Conservation (phyloP, 2,797 vertebrate genomes). For the Brachyalestes nurse region DNA sequence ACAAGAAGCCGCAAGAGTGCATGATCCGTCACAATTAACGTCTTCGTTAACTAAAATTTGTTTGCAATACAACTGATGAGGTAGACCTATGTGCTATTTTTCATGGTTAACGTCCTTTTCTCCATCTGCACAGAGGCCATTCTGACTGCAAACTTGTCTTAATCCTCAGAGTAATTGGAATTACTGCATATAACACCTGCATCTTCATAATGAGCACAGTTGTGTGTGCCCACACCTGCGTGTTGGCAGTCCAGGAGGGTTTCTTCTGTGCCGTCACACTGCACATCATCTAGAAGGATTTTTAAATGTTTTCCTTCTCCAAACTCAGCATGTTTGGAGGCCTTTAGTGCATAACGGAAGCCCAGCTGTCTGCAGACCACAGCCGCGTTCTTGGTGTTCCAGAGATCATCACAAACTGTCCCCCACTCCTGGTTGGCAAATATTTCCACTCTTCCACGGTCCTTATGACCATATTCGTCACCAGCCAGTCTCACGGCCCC, state of each 20-base stretch:
- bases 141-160: conserved; percentile 1
- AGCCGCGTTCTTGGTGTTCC: conserved; percentile 75
- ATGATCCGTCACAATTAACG: conserved; percentile 14
- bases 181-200: conserved; percentile 87
- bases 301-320: conserved; percentile 82
- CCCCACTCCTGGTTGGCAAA: conserved; percentile 85
- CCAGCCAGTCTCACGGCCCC: conserved; percentile 83
- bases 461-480: conserved; percentile 59
- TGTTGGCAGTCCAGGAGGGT: conserved; percentile 87
- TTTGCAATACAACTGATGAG: conserved; percentile 40
- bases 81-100: conserved; percentile 56
- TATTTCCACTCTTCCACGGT: conserved; percentile 87
- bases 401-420: conserved; percentile 91
- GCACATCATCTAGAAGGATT: conserved; percentile 89
- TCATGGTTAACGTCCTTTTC: conserved; percentile 16
- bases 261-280: conserved; percentile 82
- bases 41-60: conserved; percentile 8
- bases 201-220: conserved; percentile 90
- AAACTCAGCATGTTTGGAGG: conserved; percentile 86
- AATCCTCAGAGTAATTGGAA: conserved; percentile 45
- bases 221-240: conserved; percentile 78
- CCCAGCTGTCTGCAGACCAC: conserved; percentile 93
- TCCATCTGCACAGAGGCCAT: conserved; percentile 22
- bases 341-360: conserved; percentile 77
- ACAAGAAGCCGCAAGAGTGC: not conserved